These are phyloP conservation scores for Drosophila rhopaloa DNA, from an alignment of 1,140 invertebrate genomes.

Conservation along the genomic window DNA sequence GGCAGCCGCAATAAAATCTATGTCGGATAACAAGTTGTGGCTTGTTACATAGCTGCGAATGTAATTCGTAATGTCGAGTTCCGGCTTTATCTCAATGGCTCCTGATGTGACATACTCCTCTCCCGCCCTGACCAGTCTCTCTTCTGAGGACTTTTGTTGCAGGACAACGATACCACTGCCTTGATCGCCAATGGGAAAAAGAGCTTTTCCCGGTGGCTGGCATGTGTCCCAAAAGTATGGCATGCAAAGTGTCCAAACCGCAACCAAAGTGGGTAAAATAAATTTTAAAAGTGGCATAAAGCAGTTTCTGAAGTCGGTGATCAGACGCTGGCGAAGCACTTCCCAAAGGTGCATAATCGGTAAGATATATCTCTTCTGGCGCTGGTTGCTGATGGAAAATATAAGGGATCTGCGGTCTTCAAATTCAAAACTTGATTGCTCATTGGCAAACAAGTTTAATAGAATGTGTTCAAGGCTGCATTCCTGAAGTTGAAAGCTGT, in stretches of 20 bases:
- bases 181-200: background rate
- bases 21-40: constrained; percentile 5
- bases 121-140: constrained; percentile 1
- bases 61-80: background rate
- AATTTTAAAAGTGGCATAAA: constrained; percentile 4
- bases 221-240: no score
- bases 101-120: constrained; percentile 1
- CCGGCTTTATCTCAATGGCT: background rate
- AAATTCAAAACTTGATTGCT: background rate
- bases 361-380: background rate
- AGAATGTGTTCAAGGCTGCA: constrained; percentile 27
- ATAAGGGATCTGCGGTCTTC: background rate
- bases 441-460: background rate
- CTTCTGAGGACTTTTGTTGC: background rate
- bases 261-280: background rate
- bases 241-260: constrained; percentile 3
- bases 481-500: constrained; percentile 27
- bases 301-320: background rate
- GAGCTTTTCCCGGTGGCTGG: fast-evolving
- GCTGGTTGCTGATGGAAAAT: fast-evolving
- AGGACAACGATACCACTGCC: background rate
- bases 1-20: constrained; percentile 23
- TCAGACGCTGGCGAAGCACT: background rate
- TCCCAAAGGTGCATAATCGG: background rate
- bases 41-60: constrained; percentile 2